These are phyloP conservation scores for Gouania willdenowi DNA, from an alignment of 2,797 vertebrate genomes.

Conservation along the genomic window DNA sequence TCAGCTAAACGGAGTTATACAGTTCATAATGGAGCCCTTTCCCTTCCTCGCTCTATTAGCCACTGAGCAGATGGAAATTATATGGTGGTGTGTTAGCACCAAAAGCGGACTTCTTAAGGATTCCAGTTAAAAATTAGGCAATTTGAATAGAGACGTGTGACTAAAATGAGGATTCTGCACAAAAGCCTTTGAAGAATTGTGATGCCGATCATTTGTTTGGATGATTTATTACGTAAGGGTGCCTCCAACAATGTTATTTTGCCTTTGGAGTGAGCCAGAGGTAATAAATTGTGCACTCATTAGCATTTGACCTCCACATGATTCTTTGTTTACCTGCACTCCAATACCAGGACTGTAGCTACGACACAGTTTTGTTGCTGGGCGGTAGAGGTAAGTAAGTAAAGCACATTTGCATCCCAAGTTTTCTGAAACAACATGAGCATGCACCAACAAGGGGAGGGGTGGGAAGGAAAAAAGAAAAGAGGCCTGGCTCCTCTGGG, in stretches of 20 bases:
- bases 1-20: constrained; percentile 34
- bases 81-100: constrained; percentile 22
- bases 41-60: constrained; percentile 54
- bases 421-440: constrained; percentile 62
- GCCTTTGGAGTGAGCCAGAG: constrained; percentile 60
- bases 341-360: constrained; percentile 56
- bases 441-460: constrained; percentile 28
- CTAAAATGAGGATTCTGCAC: constrained; percentile 40
- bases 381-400: constrained; percentile 57
- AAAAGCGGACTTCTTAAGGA: constrained; percentile 26
- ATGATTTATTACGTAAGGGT: constrained; percentile 66
- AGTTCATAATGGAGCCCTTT: constrained; percentile 39
- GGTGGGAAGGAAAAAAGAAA: background rate
- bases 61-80: constrained; percentile 56
- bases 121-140: constrained; percentile 35
- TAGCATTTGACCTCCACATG: constrained; percentile 75
- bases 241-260: constrained; percentile 41
- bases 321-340: constrained; percentile 72
- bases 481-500: constrained; percentile 39
- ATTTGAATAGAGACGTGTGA: constrained; percentile 46
- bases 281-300: constrained; percentile 61
- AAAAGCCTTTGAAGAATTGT: constrained; percentile 31
- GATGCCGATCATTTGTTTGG: constrained; percentile 52
- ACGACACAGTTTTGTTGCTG: constrained; percentile 65
- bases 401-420: constrained; percentile 68